These are phyloP conservation scores for Heliocidaris tuberculata DNA, from an alignment of 35 echinoderm and acorn worm species.

Conservation along the genomic window DNA sequence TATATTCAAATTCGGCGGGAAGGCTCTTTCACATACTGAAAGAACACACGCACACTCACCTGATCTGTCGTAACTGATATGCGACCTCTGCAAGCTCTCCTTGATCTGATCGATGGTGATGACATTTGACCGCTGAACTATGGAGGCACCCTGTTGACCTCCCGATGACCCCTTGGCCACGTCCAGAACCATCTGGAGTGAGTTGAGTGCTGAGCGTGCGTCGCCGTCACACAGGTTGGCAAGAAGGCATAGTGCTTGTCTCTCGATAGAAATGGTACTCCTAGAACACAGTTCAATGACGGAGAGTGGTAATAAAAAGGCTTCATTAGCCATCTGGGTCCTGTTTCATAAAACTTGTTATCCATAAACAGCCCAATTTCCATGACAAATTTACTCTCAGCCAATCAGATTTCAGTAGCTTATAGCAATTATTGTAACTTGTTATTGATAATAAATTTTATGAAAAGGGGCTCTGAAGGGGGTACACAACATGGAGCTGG, in stretches of 20 bases:
- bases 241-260: slow-evolving; percentile 62
- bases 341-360: too few species aligned
- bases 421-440: too few species aligned
- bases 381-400: too few species aligned
- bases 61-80: slow-evolving; percentile 84
- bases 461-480: too few species aligned
- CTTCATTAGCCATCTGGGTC: too few species aligned
- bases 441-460: too few species aligned
- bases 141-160: slow-evolving; percentile 21
- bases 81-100: slow-evolving; percentile 86
- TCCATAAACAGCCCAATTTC: too few species aligned
- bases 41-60: slow-evolving; percentile 43
- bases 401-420: too few species aligned
- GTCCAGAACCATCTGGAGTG: slow-evolving; percentile 64
- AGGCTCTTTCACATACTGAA: too few species aligned
- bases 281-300: background rate
- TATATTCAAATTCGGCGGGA: too few species aligned
- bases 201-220: slow-evolving; percentile 92
- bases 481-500: too few species aligned
- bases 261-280: slow-evolving; percentile 67
- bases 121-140: slow-evolving; percentile 18
- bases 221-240: slow-evolving; percentile 93
- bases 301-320: too few species aligned
- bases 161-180: background rate
- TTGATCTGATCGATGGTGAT: slow-evolving; percentile 72